Evolutionary conservation across 2,888 invertebrate species (phyloP).

Genomic region (Troides helena): DNA sequence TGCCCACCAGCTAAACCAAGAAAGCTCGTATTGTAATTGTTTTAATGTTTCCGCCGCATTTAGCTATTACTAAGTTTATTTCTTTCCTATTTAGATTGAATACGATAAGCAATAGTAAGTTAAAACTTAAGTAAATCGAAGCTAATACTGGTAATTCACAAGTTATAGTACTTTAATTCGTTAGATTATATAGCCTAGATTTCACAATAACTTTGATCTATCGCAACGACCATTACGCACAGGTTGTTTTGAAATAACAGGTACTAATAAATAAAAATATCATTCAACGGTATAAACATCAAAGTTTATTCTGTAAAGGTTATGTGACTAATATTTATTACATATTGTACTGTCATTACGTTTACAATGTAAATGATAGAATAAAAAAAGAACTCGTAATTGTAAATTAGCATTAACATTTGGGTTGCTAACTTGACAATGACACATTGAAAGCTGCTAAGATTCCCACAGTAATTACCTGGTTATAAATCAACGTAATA

Average conservation of each 20-base stretch:
- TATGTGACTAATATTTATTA: constrained; percentile 27
- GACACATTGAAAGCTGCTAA: constrained; percentile 53
- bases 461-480: constrained; percentile 72
- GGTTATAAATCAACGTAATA: constrained; percentile 62
- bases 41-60: constrained; percentile 17
- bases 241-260: not conserved
- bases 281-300: not conserved
- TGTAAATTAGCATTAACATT: constrained; percentile 33
- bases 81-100: constrained; percentile 16
- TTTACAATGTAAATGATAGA: constrained; percentile 6
- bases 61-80: constrained; percentile 7
- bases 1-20: constrained; percentile 47
- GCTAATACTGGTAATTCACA: constrained; percentile 14
- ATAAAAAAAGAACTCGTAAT: constrained; percentile 16
- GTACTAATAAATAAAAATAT: not conserved
- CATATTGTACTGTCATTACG: constrained; percentile 25
- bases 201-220: constrained; percentile 13
- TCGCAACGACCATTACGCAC: not conserved
- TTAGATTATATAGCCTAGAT: constrained; percentile 11
- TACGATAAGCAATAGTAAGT: constrained; percentile 10
- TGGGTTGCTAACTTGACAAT: constrained; percentile 47
- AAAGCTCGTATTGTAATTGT: constrained; percentile 21
- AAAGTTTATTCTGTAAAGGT: constrained; percentile 17
- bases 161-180: constrained; percentile 7
- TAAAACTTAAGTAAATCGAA: constrained; percentile 17